These are phyloP conservation scores for Plagodis pulveraria DNA, from an alignment of 2,888 invertebrate genomes.

Conservation along the genomic window DNA sequence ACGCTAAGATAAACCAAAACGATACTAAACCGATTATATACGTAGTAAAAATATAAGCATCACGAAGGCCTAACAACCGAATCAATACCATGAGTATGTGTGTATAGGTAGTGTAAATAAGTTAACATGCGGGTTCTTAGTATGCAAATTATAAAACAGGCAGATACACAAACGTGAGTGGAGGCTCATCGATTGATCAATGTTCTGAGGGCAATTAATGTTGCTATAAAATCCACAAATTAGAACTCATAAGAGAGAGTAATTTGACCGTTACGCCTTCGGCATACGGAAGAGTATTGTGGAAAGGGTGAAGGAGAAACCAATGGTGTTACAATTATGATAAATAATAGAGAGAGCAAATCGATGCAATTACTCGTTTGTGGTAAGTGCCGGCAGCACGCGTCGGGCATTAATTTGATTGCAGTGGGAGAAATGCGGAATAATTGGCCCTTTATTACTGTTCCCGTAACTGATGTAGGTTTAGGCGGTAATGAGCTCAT, in stretches of 20 bases:
- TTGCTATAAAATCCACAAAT: constrained; percentile 69
- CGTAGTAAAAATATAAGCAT: constrained; percentile 41
- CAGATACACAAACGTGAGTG: constrained; percentile 44
- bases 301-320: constrained; percentile 8
- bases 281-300: constrained; percentile 44
- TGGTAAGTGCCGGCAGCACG: constrained; percentile 50
- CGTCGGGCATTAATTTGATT: constrained; percentile 69
- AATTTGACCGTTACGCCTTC: constrained; percentile 37
- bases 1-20: constrained; percentile 39
- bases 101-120: constrained; percentile 45
- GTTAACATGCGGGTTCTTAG: constrained; percentile 57
- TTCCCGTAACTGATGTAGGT: constrained; percentile 34
- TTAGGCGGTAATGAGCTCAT: constrained; percentile 47
- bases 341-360: constrained; percentile 63
- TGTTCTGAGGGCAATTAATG: constrained; percentile 65
- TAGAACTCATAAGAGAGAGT: constrained; percentile 34
- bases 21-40: constrained; percentile 39
- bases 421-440: constrained; percentile 66
- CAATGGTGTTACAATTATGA: constrained; percentile 52
- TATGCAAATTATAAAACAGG: constrained; percentile 62
- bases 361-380: constrained; percentile 69
- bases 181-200: constrained; percentile 55
- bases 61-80: constrained; percentile 42
- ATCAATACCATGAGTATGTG: constrained; percentile 29
- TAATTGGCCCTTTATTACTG: constrained; percentile 66